Conservation (phyloP, 1,140 invertebrate species). For the Drosophila arizonae region DNA sequence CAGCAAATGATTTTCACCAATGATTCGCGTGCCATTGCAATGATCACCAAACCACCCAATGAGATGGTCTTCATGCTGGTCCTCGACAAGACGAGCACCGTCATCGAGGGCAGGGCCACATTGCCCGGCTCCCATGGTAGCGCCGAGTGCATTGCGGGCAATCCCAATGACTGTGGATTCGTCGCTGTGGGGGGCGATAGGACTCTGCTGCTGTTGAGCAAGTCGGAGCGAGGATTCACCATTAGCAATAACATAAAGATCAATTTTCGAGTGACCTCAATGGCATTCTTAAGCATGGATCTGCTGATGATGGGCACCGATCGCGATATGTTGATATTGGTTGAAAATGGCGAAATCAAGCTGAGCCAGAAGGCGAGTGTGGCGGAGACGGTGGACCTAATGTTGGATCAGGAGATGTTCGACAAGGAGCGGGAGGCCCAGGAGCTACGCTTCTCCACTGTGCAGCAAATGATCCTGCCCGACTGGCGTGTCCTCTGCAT, state of each 20-base stretch:
- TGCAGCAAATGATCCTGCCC: conserved; percentile 60
- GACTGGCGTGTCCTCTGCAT: conserved; percentile 83
- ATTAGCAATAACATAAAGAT: conserved; percentile 90
- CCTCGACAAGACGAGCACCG: conserved; percentile 90
- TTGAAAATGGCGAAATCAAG: conserved; percentile 90
- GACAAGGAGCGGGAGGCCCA: conserved; percentile 62
- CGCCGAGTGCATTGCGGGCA: conserved; percentile 82
- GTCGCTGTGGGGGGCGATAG: conserved; percentile 88
- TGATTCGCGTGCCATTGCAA: conserved; percentile 88
- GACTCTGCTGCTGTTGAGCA: conserved; percentile 88
- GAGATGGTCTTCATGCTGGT: conserved; percentile 89
- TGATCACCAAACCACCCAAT: conserved; percentile 88
- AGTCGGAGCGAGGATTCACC: conserved; percentile 87
- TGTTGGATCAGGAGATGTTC: conserved; percentile 74
- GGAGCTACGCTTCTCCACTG: conserved; percentile 51
- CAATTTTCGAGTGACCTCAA: conserved; percentile 86
- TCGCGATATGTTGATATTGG: conserved; percentile 87
- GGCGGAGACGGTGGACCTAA: conserved; percentile 83
- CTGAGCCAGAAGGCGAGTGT: conserved; percentile 84
- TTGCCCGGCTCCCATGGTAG: conserved; percentile 83
- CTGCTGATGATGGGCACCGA: conserved; percentile 88
- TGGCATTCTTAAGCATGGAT: conserved; percentile 88
- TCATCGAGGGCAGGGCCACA: conserved; percentile 86
- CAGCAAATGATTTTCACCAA: conserved; percentile 88
- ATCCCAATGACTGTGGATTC: conserved; percentile 89